phyloP scores from a whole-genome alignment of 2,888 invertebrate genomes.

The Volucella inflata region DNA sequence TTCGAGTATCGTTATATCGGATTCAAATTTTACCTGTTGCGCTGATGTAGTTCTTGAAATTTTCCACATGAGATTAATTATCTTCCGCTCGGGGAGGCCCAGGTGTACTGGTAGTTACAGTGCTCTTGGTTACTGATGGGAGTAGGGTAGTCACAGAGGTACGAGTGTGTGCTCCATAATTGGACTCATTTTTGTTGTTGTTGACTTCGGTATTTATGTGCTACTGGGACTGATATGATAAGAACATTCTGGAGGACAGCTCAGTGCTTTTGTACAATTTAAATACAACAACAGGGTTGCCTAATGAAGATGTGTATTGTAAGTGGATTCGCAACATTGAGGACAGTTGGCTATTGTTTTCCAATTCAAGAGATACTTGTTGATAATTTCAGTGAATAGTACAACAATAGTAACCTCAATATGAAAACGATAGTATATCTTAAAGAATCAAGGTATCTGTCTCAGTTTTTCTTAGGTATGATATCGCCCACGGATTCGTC shows the following conservation, averaged over 20 bases:
- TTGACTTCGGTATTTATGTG: slow-evolving; percentile 39
- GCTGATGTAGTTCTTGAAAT: slow-evolving; percentile 41
- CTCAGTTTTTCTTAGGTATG: too few relatives aligned
- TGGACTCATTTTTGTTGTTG: slow-evolving; percentile 58
- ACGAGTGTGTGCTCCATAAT: slow-evolving; percentile 34
- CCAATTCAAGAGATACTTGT: neutral
- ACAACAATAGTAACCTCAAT: too few relatives aligned
- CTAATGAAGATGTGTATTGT: neutral
- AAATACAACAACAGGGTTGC: too few relatives aligned
- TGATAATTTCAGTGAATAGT: neutral
- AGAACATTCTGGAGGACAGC: slow-evolving; percentile 54
- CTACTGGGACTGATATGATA: slow-evolving; percentile 33
- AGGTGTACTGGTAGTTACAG: slow-evolving; percentile 29
- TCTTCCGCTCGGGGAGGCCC: slow-evolving; percentile 46
- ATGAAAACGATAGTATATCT: too few relatives aligned
- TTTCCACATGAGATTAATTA: slow-evolving; percentile 69
- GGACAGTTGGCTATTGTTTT: slow-evolving; percentile 15
- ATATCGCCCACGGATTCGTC: too few relatives aligned
- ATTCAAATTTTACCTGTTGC: slow-evolving; percentile 68
- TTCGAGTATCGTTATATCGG: slow-evolving; percentile 22
- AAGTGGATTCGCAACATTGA: neutral
- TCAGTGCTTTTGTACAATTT: slow-evolving; percentile 9
- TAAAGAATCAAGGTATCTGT: too few relatives aligned
- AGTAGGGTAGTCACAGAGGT: neutral
- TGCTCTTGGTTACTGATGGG: slow-evolving; percentile 13